These are phyloP conservation scores for Leucophora obtusa DNA, from an alignment of 2,888 invertebrate species.

Conservation along the genomic window DNA sequence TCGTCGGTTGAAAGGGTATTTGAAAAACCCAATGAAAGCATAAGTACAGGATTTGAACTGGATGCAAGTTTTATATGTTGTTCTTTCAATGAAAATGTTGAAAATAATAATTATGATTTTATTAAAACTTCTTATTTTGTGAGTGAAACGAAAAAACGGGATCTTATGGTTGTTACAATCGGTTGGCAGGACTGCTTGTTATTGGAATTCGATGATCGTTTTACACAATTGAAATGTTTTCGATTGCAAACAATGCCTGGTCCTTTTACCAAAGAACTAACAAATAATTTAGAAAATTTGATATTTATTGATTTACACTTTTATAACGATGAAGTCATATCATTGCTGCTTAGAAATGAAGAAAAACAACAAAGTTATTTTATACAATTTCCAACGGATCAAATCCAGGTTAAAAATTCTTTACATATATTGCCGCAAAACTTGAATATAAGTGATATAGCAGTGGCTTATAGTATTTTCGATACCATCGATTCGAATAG, in stretches of 20 bases:
- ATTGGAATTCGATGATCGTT: slow-evolving; percentile 73
- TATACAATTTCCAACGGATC: slow-evolving; percentile 78
- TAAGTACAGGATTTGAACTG: slow-evolving; percentile 82
- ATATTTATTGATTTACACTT: slow-evolving; percentile 86
- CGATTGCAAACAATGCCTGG: slow-evolving; percentile 81
- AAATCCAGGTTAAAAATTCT: slow-evolving; percentile 78
- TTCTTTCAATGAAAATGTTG: slow-evolving; percentile 63
- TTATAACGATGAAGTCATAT: slow-evolving; percentile 83
- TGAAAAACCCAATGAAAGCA: slow-evolving; percentile 82
- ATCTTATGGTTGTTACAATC: slow-evolving; percentile 72
- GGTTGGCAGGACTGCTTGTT: slow-evolving; percentile 74
- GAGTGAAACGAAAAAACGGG: slow-evolving; percentile 69
- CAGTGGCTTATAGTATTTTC: slow-evolving; percentile 80
- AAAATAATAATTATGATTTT: slow-evolving; percentile 60
- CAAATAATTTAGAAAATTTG: slow-evolving; percentile 74
- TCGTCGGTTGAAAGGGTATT: slow-evolving; percentile 84
- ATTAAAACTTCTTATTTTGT: slow-evolving; percentile 73
- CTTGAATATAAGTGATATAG: slow-evolving; percentile 70
- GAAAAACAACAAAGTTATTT: slow-evolving; percentile 79
- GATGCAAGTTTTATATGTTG: slow-evolving; percentile 80
- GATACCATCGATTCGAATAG: slow-evolving; percentile 79
- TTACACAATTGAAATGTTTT: slow-evolving; percentile 79
- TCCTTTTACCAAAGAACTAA: slow-evolving; percentile 70
- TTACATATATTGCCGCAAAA: slow-evolving; percentile 70
- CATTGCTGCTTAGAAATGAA: slow-evolving; percentile 84